Conservation (phyloP, 2,113 vertebrate species). For the Datnioides undecimradiatus region DNA sequence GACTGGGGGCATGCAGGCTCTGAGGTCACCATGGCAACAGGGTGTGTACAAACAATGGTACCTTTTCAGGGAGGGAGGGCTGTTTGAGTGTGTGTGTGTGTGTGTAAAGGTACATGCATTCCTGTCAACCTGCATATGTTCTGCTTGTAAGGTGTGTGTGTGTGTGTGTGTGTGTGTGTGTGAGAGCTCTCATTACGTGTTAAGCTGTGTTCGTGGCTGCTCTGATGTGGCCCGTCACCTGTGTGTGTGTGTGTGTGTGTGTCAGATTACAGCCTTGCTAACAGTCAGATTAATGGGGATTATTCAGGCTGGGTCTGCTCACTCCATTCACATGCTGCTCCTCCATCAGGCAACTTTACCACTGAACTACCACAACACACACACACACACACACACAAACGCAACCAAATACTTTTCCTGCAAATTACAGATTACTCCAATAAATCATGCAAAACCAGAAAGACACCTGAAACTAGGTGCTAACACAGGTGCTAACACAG, state of each 20-base stretch:
- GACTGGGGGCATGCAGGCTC: slow-evolving; percentile 68
- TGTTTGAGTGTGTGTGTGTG: slow-evolving; percentile 41
- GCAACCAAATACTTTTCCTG: neutral
- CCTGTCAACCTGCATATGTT: neutral
- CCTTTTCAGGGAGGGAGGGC: slow-evolving; percentile 83
- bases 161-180: slow-evolving; percentile 34
- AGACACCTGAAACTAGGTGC: neutral
- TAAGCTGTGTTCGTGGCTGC: slow-evolving; percentile 2
- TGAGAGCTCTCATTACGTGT: slow-evolving; percentile 15
- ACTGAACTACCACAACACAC: neutral
- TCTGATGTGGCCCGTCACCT: slow-evolving; percentile 23
- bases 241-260: slow-evolving; percentile 44
- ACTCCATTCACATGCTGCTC: slow-evolving; percentile 56
- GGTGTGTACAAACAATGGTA: slow-evolving; percentile 95
- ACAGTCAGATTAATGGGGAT: slow-evolving; percentile 77
- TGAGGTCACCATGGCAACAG: slow-evolving; percentile 88
- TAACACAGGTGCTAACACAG: neutral
- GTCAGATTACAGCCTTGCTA: slow-evolving; percentile 68
- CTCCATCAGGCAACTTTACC: slow-evolving; percentile 17
- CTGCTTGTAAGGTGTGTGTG: slow-evolving; percentile 26
- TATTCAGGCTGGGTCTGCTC: slow-evolving; percentile 48
- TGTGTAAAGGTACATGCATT: slow-evolving; percentile 23
- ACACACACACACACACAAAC: neutral
- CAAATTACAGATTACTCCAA: neutral
- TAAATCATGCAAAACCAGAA: neutral